Evolutionary conservation across 2,797 vertebrate species (phyloP).

Genomic region (Ispidina lecontei): DNA sequence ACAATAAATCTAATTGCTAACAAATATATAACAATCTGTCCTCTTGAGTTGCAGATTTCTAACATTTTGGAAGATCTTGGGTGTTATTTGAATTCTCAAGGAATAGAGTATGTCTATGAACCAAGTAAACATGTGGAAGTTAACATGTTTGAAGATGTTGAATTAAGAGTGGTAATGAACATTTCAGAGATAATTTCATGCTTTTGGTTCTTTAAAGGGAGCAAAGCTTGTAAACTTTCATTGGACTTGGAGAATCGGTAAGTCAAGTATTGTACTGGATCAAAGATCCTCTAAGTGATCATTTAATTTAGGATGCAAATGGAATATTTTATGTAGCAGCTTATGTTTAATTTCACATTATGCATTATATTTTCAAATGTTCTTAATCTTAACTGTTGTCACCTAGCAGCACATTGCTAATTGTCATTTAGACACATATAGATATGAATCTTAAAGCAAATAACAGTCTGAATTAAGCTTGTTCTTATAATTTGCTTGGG

Average conservation of each 20-base stretch:
- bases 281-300: background rate
- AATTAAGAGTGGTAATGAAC: slow-evolving; percentile 72
- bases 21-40: background rate
- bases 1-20: background rate
- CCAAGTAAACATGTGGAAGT: slow-evolving; percentile 65
- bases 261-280: background rate
- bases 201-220: slow-evolving; percentile 75
- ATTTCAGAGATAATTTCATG: slow-evolving; percentile 72
- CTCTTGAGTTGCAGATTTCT: slow-evolving; percentile 33
- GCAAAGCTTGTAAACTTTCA: slow-evolving; percentile 54
- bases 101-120: slow-evolving; percentile 37
- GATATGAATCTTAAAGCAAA: background rate
- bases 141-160: slow-evolving; percentile 60
- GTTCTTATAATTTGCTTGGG: background rate
- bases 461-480: background rate
- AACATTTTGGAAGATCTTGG: slow-evolving; percentile 63
- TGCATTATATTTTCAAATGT: background rate
- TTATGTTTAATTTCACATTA: background rate
- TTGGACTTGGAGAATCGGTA: slow-evolving; percentile 72
- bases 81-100: slow-evolving; percentile 52
- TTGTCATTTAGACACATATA: background rate
- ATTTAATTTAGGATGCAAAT: background rate
- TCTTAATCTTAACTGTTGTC: background rate
- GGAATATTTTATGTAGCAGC: background rate
- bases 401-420: background rate